These are phyloP conservation scores for Glandiceps talaboti DNA, from an alignment of 53 echinoderm and acorn worm genomes.

Conservation along the genomic window DNA sequence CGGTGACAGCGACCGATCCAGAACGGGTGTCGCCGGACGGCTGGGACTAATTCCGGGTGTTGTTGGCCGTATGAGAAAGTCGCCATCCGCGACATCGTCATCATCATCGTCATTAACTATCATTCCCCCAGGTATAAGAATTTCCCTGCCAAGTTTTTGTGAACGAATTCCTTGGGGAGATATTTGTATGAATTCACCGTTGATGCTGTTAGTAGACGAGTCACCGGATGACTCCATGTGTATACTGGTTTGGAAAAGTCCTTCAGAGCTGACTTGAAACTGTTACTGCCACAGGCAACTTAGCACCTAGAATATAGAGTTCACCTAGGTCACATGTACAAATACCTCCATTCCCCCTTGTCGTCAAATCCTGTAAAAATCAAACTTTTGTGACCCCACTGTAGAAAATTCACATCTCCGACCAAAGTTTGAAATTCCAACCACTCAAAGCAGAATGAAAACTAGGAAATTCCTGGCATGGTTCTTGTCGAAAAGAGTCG, in stretches of 20 bases:
- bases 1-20: neutral
- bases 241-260: neutral
- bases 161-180: neutral
- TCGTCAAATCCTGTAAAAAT: too few relatives aligned
- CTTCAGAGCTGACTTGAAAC: neutral
- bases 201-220: neutral
- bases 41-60: neutral
- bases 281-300: neutral
- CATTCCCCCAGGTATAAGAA: neutral
- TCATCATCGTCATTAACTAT: neutral
- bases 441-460: too few relatives aligned
- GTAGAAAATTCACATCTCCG: too few relatives aligned
- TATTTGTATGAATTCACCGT: neutral
- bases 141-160: neutral
- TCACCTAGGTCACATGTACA: neutral
- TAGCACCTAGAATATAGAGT: neutral
- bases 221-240: neutral
- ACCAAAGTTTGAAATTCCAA: too few relatives aligned
- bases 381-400: too few relatives aligned
- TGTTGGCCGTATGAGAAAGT: neutral
- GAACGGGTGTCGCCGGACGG: neutral
- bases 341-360: neutral
- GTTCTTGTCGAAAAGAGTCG: too few relatives aligned
- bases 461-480: too few relatives aligned
- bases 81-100: neutral